Evolutionary conservation across 1,140 invertebrate species (phyloP).

Genomic region (Anastrepha obliqua): DNA sequence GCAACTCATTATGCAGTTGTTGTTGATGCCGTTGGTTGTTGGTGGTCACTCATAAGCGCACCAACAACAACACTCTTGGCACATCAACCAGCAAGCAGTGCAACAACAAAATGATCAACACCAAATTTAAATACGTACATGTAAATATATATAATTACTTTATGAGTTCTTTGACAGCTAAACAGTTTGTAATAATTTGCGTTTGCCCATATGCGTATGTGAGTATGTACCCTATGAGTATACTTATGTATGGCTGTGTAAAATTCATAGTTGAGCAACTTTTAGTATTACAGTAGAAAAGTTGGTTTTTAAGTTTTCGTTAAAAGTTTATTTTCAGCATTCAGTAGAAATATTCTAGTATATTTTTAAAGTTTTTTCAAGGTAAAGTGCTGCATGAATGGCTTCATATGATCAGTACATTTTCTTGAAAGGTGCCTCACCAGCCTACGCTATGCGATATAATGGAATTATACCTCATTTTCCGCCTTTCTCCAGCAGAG

Average conservation of each 20-base stretch:
- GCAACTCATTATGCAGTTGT: conserved; percentile 16
- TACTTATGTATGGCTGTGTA: neutral
- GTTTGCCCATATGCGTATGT: neutral
- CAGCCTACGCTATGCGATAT: too few species aligned
- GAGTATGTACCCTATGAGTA: neutral
- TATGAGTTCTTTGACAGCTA: conserved; percentile 46
- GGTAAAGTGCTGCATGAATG: too few species aligned
- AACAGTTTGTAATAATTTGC: neutral
- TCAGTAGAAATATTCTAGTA: too few species aligned
- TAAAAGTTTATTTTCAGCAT: too few species aligned
- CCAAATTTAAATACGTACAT: neutral
- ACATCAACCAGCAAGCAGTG: neutral
- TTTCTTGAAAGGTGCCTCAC: too few species aligned
- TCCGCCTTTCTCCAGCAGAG: too few species aligned
- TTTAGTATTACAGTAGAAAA: too few species aligned
- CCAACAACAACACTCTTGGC: neutral
- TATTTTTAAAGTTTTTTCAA: too few species aligned
- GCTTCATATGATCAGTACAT: too few species aligned
- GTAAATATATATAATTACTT: conserved; percentile 20
- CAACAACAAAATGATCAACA: neutral
- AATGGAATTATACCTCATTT: too few species aligned
- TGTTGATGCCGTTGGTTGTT: neutral
- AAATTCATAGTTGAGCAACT: too few species aligned
- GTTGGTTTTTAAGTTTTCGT: too few species aligned
- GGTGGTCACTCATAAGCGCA: conserved; percentile 30